A percentile compares a stretch with the other conserved stretches of the same genome.
Conservation (phyloP, 2,113 vertebrate genomes). For the Rhabdornis inornatus region DNA sequence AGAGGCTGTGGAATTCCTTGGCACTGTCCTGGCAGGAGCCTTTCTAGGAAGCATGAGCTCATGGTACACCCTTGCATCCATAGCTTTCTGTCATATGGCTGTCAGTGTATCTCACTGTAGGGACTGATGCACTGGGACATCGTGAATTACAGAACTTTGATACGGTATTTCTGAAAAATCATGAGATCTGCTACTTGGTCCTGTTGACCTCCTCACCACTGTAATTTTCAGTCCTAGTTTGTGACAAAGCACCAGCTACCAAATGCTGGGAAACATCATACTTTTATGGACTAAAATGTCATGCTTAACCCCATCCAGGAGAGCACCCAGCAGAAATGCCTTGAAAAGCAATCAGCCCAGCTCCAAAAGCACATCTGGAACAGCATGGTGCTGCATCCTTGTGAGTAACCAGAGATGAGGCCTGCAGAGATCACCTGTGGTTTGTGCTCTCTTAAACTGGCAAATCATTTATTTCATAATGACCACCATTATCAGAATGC, state of each 20-base stretch:
- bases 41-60: neutral
- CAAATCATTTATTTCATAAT: neutral
- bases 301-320: neutral
- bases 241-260: neutral
- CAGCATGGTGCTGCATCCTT: neutral
- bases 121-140: neutral
- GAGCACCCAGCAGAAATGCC: neutral
- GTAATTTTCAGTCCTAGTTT: neutral
- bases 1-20: neutral
- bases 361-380: neutral
- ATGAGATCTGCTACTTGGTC: neutral
- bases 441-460: neutral
- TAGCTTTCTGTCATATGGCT: neutral
- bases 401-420: neutral
- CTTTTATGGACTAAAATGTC: neutral
- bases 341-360: neutral
- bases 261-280: neutral
- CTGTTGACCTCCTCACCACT: neutral
- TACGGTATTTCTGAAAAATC: neutral
- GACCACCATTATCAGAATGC: neutral
- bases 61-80: neutral
- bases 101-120: neutral
- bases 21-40: neutral
- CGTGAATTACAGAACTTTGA: neutral
- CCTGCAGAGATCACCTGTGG: neutral